These are phyloP conservation scores for Siniperca knerii DNA, from an alignment of 2,113 vertebrate genomes.

Conservation along the genomic window DNA sequence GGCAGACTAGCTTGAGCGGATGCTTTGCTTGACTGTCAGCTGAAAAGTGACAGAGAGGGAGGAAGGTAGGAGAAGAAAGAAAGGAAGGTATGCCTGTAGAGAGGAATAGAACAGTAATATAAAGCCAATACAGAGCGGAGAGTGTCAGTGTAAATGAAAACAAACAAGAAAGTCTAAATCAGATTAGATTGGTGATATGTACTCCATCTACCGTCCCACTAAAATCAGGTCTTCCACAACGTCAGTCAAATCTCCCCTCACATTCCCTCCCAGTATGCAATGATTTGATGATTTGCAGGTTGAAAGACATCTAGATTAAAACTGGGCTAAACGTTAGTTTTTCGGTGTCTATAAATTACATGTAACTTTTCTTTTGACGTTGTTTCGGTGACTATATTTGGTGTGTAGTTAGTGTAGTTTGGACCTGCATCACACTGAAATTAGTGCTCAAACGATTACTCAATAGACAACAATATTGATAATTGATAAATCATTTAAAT, in stretches of 20 bases:
- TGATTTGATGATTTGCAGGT: background rate
- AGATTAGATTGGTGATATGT: background rate
- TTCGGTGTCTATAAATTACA: background rate
- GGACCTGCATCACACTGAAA: background rate
- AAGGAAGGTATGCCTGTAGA: slow-evolving; percentile 20
- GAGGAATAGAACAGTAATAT: slow-evolving; percentile 59
- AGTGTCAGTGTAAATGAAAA: slow-evolving; percentile 45
- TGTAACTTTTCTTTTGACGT: background rate
- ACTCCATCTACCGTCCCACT: background rate
- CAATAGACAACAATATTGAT: too few species aligned
- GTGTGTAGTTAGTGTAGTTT: background rate
- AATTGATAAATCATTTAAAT: too few species aligned
- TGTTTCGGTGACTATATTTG: background rate
- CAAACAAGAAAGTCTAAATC: slow-evolving; percentile 17
- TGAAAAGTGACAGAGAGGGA: slow-evolving; percentile 2
- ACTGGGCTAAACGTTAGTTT: background rate
- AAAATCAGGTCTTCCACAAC: background rate
- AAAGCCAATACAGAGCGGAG: slow-evolving; percentile 43
- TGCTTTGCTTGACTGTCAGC: slow-evolving; percentile 31
- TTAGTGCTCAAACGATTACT: background rate
- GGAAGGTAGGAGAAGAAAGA: background rate
- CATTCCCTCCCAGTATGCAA: background rate
- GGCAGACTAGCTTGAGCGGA: slow-evolving; percentile 41
- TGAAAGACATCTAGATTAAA: background rate
- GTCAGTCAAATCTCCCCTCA: background rate